A percentile compares a stretch with the other conserved stretches of the same genome.
phyloP scores from a whole-genome alignment of 2,888 invertebrate genomes.

The Cheilosia grossa region DNA sequence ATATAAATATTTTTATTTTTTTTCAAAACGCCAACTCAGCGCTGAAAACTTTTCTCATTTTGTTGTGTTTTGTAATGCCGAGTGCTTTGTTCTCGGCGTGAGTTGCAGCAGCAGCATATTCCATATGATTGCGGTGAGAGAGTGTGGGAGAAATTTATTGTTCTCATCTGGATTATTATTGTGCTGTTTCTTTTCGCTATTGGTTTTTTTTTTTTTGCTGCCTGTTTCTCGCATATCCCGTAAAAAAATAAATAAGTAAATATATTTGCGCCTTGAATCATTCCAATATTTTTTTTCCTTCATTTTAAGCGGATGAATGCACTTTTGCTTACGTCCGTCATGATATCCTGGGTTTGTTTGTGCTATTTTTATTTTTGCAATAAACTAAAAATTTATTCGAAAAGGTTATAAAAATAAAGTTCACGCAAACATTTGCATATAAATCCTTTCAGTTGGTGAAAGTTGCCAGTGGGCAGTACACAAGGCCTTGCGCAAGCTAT shows the following conservation, averaged over 20 bases:
- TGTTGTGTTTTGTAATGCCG: constrained; percentile 72
- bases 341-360: constrained; percentile 27
- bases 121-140: constrained; percentile 62
- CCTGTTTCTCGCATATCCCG: constrained; percentile 28
- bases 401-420: constrained; percentile 63
- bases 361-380: constrained; percentile 45
- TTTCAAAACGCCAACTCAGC: constrained; percentile 67
- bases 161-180: constrained; percentile 75
- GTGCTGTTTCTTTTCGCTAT: constrained; percentile 12
- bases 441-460: constrained; percentile 61
- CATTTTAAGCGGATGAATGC: constrained; percentile 61
- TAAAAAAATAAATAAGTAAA: constrained; percentile 65
- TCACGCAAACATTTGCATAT: constrained; percentile 19
- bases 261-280: constrained; percentile 52
- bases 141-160: constrained; percentile 68
- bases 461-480: constrained; percentile 15
- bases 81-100: constrained; percentile 72
- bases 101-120: constrained; percentile 63
- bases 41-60: constrained; percentile 74
- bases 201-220: constrained; percentile 12
- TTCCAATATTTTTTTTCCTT: constrained; percentile 9
- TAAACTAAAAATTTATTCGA: constrained; percentile 71
- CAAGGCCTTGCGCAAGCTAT: not conserved
- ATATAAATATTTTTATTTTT: constrained; percentile 2
- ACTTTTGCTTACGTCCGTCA: constrained; percentile 64